These are phyloP conservation scores for Apeira syringaria DNA, from an alignment of 2,888 invertebrate species.

Conservation along the genomic window DNA sequence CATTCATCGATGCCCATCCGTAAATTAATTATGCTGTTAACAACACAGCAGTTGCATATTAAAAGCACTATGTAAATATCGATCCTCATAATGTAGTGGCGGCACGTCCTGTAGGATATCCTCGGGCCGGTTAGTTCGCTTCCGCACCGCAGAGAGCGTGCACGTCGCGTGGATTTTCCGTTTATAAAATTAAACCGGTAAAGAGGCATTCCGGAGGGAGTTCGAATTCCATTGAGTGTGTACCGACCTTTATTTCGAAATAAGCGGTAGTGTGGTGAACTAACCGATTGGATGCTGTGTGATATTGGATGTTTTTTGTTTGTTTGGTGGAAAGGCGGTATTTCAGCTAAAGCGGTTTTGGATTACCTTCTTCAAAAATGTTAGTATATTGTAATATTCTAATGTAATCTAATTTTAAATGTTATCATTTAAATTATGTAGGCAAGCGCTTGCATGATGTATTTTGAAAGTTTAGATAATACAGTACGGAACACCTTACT, in stretches of 20 bases:
- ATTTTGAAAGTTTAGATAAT: too few species aligned
- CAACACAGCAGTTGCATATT: conserved; percentile 63
- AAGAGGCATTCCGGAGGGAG: conserved; percentile 43
- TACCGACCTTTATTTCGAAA: conserved; percentile 37
- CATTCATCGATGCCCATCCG: conserved; percentile 29
- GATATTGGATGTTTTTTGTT: not conserved
- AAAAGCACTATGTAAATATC: conserved; percentile 80
- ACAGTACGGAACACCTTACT: too few species aligned
- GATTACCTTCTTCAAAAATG: conserved; percentile 18
- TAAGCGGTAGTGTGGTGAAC: conserved; percentile 19
- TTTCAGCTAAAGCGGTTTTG: conserved; percentile 5
- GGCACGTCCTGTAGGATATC: conserved; percentile 77
- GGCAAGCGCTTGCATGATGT: too few species aligned
- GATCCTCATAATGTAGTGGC: conserved; percentile 71
- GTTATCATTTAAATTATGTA: too few species aligned
- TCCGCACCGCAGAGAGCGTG: conserved; percentile 69
- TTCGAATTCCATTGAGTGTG: conserved; percentile 39
- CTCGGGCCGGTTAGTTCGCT: conserved; percentile 69
- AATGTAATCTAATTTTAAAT: too few species aligned
- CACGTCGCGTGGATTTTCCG: conserved; percentile 55
- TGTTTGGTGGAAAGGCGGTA: not conserved
- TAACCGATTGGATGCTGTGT: conserved; percentile 7
- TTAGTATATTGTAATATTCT: conserved; percentile 27
- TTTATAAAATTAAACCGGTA: conserved; percentile 53
- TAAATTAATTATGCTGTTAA: conserved; percentile 44